phyloP scores from a whole-genome alignment of 2,888 invertebrate genomes.

The Leucophenga maculata region DNA sequence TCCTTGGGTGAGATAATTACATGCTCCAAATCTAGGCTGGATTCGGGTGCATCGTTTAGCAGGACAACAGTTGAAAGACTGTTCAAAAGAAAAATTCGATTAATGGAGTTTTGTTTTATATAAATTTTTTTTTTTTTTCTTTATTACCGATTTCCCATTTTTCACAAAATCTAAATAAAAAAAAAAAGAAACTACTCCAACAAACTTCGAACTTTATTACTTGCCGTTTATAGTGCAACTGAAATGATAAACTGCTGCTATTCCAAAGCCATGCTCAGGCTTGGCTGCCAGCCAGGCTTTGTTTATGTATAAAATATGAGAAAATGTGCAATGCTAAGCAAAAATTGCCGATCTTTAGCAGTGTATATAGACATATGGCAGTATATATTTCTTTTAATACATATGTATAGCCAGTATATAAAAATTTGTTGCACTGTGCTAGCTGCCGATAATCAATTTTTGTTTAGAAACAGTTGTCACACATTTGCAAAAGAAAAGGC shows the following conservation, averaged over 20 bases:
- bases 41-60: too few relatives aligned
- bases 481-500: too few relatives aligned
- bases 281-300: background rate
- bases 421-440: background rate
- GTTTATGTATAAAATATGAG: background rate
- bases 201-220: background rate
- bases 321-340: background rate
- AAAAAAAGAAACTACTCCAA: too few relatives aligned
- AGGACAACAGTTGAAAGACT: background rate
- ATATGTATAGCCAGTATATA: background rate
- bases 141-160: slow-evolving; percentile 10
- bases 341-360: background rate
- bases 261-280: background rate
- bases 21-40: background rate
- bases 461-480: background rate
- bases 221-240: background rate
- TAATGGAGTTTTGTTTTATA: background rate
- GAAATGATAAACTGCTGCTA: background rate
- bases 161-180: background rate
- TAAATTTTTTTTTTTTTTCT: background rate
- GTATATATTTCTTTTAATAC: background rate
- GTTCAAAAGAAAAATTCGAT: background rate
- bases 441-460: background rate
- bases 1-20: background rate
- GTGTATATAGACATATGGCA: too few relatives aligned